Conservation (phyloP, 2,113 vertebrate genomes). For the Brachirus orientalis region DNA sequence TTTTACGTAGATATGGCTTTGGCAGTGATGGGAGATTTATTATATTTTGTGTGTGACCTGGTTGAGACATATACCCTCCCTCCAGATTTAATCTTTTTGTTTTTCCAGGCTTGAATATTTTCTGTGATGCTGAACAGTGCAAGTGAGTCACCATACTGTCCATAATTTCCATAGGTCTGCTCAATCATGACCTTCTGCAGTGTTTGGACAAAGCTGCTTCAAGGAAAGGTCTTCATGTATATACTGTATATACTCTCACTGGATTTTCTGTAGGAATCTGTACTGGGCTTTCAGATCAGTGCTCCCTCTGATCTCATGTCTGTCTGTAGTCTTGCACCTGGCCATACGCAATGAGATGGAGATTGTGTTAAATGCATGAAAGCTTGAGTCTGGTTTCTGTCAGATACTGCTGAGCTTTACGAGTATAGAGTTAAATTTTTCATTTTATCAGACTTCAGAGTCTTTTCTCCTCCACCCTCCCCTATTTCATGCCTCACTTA, state of each 20-base stretch:
- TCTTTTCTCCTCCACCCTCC: slow-evolving; percentile 4
- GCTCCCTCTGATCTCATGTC: slow-evolving; percentile 10
- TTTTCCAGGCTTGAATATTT: no score
- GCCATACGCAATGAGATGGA: neutral
- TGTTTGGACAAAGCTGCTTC: neutral
- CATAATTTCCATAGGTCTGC: neutral
- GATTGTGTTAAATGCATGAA: slow-evolving; percentile 19
- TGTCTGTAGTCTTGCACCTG: slow-evolving; percentile 1
- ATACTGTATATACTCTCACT: neutral
- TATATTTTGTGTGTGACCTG: no score
- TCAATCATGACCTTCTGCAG: neutral
- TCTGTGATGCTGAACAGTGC: neutral
- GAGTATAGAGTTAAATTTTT: slow-evolving; percentile 10
- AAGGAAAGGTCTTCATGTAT: neutral
- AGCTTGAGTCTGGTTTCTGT: slow-evolving; percentile 8
- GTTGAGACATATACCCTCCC: no score
- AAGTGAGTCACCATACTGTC: neutral
- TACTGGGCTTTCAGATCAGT: neutral
- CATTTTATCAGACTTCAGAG: no score
- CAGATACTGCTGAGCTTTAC: slow-evolving; percentile 20
- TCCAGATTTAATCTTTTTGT: no score
- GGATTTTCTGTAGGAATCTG: neutral
- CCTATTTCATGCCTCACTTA: neutral
- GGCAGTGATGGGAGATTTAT: no score
- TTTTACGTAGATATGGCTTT: no score